These are phyloP conservation scores for Hypocryptadius cinnamomeus DNA, from an alignment of 2,113 vertebrate species.

Conservation along the genomic window DNA sequence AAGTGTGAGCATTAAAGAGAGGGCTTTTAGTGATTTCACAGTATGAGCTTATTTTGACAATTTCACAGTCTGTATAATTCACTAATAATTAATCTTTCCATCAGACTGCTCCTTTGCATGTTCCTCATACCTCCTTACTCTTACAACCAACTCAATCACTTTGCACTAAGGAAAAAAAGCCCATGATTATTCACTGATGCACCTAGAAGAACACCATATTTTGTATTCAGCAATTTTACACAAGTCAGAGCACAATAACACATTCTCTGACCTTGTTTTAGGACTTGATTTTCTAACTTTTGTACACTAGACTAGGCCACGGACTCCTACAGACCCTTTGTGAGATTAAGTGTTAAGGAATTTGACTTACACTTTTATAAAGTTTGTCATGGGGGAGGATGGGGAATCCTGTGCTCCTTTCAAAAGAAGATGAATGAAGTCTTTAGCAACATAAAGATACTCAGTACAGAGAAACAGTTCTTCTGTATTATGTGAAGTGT, in stretches of 20 bases:
- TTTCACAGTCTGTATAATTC: neutral
- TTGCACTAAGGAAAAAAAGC: neutral
- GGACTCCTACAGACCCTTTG: neutral
- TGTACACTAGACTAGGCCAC: neutral
- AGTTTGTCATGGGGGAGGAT: neutral
- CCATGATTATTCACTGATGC: neutral
- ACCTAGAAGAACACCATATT: neutral
- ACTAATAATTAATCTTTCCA: neutral
- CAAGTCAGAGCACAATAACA: neutral
- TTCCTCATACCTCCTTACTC: neutral
- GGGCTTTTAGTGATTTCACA: neutral
- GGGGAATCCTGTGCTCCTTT: constrained; percentile 16
- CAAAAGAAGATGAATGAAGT: constrained; percentile 22
- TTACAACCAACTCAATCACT: neutral
- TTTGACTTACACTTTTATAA: neutral
- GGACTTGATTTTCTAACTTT: neutral
- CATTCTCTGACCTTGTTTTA: neutral
- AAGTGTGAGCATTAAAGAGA: neutral
- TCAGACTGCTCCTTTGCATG: neutral
- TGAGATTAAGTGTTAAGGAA: neutral
- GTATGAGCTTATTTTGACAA: neutral
- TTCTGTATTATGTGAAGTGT: constrained; percentile 17
- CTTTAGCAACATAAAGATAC: constrained; percentile 26
- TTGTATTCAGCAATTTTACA: neutral
- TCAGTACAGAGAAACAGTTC: constrained; percentile 6